Conservation (phyloP, 2,888 invertebrate species). For the Scaptomyza cyrtandrae region DNA sequence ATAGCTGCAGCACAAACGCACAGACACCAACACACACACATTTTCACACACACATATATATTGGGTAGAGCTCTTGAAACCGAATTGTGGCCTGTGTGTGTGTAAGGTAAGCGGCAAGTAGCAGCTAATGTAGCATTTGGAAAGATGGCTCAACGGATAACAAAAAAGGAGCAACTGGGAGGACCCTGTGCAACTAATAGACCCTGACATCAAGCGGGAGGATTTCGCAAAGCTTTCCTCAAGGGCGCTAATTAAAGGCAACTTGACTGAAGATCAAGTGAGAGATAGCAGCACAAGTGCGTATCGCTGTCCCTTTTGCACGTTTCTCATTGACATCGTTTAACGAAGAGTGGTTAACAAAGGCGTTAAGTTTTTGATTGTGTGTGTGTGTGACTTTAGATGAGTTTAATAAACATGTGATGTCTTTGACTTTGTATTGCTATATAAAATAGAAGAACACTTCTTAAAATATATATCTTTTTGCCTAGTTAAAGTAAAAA, state of each 20-base stretch:
- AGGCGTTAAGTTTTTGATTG: background rate
- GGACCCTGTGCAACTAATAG: constrained; percentile 13
- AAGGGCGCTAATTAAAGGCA: constrained; percentile 38
- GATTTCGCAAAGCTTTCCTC: background rate
- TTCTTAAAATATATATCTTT: too few relatives aligned
- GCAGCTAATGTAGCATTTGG: constrained; percentile 65
- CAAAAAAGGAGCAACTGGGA: background rate
- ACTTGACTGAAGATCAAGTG: constrained; percentile 8
- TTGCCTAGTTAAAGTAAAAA: too few relatives aligned
- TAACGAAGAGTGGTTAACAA: background rate
- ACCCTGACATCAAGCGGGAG: background rate
- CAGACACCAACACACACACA: constrained; percentile 28
- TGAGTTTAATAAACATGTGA: background rate
- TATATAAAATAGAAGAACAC: too few relatives aligned
- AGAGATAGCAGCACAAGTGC: background rate
- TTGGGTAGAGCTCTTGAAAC: constrained; percentile 14
- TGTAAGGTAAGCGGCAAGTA: constrained; percentile 8
- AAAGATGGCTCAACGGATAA: constrained; percentile 28
- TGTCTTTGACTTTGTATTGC: too few relatives aligned
- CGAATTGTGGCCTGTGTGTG: constrained; percentile 13
- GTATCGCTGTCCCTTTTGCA: background rate
- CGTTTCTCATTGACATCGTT: background rate
- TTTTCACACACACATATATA: background rate
- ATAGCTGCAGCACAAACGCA: constrained; percentile 53
- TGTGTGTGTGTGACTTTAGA: background rate